phyloP scores from a whole-genome alignment of 2,888 invertebrate genomes.

The Amblyteles armatorius region DNA sequence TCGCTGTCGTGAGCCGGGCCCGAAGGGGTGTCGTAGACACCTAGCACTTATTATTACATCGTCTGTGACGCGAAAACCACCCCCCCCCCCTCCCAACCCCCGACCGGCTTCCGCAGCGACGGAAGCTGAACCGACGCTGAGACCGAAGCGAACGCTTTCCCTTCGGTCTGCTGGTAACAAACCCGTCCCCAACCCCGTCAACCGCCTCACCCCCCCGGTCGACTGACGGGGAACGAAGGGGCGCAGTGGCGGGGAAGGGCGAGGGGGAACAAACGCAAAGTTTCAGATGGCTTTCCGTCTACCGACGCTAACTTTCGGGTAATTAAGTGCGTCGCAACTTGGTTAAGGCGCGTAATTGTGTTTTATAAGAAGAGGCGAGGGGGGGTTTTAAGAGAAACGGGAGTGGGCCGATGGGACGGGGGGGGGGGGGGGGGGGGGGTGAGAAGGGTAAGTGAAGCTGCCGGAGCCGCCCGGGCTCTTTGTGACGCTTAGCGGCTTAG shows the following conservation, averaged over 20 bases:
- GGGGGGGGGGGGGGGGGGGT: background rate
- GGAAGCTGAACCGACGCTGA: slow-evolving; percentile 33
- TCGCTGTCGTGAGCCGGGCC: slow-evolving; percentile 35
- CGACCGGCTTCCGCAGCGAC: background rate
- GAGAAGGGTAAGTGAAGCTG: slow-evolving; percentile 10
- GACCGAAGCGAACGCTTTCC: slow-evolving; percentile 3
- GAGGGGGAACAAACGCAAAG: slow-evolving; percentile 57
- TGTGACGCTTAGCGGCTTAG: slow-evolving; percentile 63
- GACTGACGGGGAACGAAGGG: slow-evolving; percentile 32
- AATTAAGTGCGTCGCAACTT: slow-evolving; percentile 82
- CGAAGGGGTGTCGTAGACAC: slow-evolving; percentile 58
- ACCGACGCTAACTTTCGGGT: slow-evolving; percentile 75
- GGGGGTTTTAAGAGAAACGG: background rate
- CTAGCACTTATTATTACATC: slow-evolving; percentile 66
- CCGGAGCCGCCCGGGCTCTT: slow-evolving; percentile 63
- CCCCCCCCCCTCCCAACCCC: slow-evolving; percentile 11
- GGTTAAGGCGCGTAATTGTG: slow-evolving; percentile 80
- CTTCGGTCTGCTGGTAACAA: background rate
- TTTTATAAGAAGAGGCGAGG: slow-evolving; percentile 74
- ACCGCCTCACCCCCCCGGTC: background rate
- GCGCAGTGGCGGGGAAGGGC: background rate
- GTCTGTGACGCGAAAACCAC: slow-evolving; percentile 58
- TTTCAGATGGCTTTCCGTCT: slow-evolving; percentile 54
- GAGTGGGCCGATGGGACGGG: too few species aligned
- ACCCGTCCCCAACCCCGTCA: background rate